Evolutionary conservation across 2,888 invertebrate genomes (phyloP), one percentile per base, ranked within the genome.

Genomic region (Leptinotarsa juncta): DNA sequence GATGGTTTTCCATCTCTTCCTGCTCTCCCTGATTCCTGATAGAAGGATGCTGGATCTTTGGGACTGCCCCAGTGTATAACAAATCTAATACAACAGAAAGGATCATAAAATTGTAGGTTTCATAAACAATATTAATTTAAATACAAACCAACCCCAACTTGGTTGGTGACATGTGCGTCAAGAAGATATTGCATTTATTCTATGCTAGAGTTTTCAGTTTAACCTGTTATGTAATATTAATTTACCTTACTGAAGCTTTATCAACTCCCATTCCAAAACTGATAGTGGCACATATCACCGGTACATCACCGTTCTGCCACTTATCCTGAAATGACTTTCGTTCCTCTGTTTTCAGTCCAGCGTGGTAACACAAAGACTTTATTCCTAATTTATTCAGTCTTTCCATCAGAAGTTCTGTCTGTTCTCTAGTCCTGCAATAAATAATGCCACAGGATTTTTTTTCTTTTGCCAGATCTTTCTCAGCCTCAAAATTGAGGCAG

Each of bases 201-300:
- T 32, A 32, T 0, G 3, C 10, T 0, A 42, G 10, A 42, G 10
- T 42, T 42, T 42, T 10, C 42, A 42, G 10, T 42, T 42, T 32
- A 10, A 10, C 3, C 42, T 42, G 2, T 10, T 10, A 10, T 32
- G 26, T 16, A 7, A 16, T 60, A 15, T 57, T 15, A 49, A 53
- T 68, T 82, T 82, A 93, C 93, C 95, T 91, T 16, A 99, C 99
- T 72, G 95, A 92, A 3, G 95, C 93, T 88, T 99, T 99, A 87
- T 99, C 99, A 3, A 99, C 97, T 66, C 99, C 99, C 99, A 99
- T 99, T 55, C 99, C 99, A 89, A 99, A 99, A 84, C 98, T 98
- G 74, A 99, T 94, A 0, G 99, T 99, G 4, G 99, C 99, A 79
- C 95, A 95, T 80, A 99, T 98, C 48, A 98, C 95, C 3, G 96